These are phyloP conservation scores for Theretra japonica DNA, from an alignment of 2,888 invertebrate species.

Conservation along the genomic window DNA sequence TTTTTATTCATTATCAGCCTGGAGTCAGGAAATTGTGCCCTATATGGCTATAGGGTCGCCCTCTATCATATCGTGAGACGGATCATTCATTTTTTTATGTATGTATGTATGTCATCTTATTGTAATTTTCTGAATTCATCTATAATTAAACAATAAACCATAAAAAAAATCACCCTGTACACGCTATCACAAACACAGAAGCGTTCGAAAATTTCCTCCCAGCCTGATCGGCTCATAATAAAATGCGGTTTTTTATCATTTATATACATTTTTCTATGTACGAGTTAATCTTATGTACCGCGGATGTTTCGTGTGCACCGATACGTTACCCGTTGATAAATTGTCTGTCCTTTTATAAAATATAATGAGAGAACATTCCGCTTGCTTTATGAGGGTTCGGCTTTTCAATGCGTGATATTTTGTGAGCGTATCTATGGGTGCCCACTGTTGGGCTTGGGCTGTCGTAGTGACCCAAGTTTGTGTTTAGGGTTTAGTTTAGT, in stretches of 20 bases:
- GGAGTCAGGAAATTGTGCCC: too few species aligned
- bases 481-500: neutral
- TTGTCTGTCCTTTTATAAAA: slow-evolving; percentile 25
- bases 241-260: slow-evolving; percentile 83
- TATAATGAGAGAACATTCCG: slow-evolving; percentile 20
- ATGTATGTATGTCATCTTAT: too few species aligned
- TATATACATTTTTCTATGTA: slow-evolving; percentile 84
- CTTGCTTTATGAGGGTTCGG: slow-evolving; percentile 6
- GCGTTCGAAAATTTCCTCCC: slow-evolving; percentile 58
- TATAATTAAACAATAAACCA: slow-evolving; percentile 5
- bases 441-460: neutral
- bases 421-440: neutral
- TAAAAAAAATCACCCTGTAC: slow-evolving; percentile 61
- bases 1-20: too few species aligned
- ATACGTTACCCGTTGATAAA: slow-evolving; percentile 22
- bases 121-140: neutral
- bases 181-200: slow-evolving; percentile 55
- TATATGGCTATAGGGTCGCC: too few species aligned
- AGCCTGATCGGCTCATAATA: slow-evolving; percentile 81
- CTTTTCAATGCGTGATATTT: neutral
- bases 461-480: neutral
- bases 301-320: slow-evolving; percentile 44
- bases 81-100: too few species aligned
- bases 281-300: slow-evolving; percentile 50
- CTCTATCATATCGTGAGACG: too few species aligned